Evolutionary conservation across 2,113 vertebrate species (phyloP), one percentile per base, ranked within the genome.

Genomic region (Anarhynchus alexandrinus): DNA sequence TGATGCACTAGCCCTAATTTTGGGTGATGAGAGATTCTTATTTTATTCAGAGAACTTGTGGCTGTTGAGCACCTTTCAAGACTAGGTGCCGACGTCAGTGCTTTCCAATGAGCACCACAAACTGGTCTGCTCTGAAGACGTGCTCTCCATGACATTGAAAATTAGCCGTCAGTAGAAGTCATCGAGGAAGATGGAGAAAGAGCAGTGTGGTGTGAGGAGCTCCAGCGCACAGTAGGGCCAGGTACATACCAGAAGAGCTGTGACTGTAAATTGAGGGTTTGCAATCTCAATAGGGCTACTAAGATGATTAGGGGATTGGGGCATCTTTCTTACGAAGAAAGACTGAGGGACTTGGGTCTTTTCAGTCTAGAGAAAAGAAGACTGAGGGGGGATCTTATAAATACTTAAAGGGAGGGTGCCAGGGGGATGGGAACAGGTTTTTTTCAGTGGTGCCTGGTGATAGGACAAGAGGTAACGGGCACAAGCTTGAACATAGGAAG

Each of bases 181-280:
- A 40, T 0, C 43, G 69, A 82, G 23, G 55, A 69, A 76, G n/a
- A 65, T 0, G 26, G 23, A 69, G 57, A 64, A 65, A n/a, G 49
- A 70, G n/a, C 32, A 62, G 40, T 0, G 3, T 4, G 22, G 11
- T 29, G 12, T 13, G n/a, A 80, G 42, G n/a, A 88, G 51, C 49
- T 73, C 36, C 66, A 67, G 51, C 0, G 1, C 42, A 27, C 15
- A 13, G n/a, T 5, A 43, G 7, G 47, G 29, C 34, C 0, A 2
- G 29, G 54, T 15, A 27, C 0, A 0, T 13, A 51, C 6, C 0
- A 0, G 42, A 94, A 55, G 14, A 29, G 57, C 42, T 64, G 43
- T 36, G 76, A 66, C 69, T 2, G 0, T 43, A 62, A 83, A 76
- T 9, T 0, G 0, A 71, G 47, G 16, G 42, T 47, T 78, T 72